These are phyloP conservation scores for Steatocranus sp. DNA, from an alignment of 2,797 vertebrate genomes.

Conservation along the genomic window DNA sequence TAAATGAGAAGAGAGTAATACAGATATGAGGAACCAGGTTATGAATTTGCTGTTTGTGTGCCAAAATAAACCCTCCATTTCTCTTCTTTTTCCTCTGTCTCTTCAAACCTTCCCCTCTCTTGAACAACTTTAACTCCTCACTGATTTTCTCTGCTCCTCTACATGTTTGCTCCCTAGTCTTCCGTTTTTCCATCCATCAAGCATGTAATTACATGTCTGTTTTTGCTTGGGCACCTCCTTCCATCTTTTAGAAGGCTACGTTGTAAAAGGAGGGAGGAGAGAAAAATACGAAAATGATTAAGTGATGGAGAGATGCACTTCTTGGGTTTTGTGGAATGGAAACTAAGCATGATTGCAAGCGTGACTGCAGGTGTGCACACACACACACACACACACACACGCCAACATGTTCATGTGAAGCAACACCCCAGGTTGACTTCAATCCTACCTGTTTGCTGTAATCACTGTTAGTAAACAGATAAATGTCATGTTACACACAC, in stretches of 20 bases:
- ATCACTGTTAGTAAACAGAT: background rate
- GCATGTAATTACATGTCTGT: constrained; percentile 47
- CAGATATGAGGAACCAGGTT: background rate
- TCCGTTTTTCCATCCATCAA: background rate
- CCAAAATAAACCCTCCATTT: constrained; percentile 7
- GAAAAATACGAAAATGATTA: constrained; percentile 17
- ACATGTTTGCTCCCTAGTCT: background rate
- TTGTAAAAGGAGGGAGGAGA: background rate
- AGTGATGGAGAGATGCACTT: constrained; percentile 26
- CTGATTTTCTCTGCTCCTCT: background rate
- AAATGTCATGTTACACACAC: background rate
- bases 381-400: background rate
- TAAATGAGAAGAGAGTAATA: background rate
- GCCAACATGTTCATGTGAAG: background rate
- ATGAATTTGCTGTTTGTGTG: constrained; percentile 20
- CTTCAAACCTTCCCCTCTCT: background rate
- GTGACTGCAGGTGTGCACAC: background rate
- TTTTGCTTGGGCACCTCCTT: background rate
- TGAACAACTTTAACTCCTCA: background rate
- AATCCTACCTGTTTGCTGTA: constrained; percentile 19
- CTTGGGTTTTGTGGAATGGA: constrained; percentile 2
- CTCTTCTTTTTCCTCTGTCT: background rate
- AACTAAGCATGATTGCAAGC: background rate
- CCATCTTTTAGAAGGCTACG: background rate
- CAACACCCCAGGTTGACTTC: constrained; percentile 23